Conservation (phyloP, 2,888 invertebrate genomes). For the Drosophila buzzatii region DNA sequence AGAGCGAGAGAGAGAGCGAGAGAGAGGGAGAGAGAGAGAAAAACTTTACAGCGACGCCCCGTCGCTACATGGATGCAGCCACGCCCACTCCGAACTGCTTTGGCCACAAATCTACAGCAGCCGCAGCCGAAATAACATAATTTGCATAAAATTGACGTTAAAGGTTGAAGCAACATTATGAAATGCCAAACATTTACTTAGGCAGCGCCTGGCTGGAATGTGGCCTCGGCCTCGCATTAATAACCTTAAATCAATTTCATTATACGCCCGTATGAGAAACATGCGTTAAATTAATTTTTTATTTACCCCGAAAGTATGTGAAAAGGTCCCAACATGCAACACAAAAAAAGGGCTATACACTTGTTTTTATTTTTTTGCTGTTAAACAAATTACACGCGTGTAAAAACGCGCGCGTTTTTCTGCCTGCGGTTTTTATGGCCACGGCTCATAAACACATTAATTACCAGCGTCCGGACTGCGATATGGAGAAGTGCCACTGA, state of each 20-base stretch:
- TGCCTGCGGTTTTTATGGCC: constrained; percentile 24
- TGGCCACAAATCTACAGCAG: constrained; percentile 46
- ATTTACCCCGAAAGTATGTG: constrained; percentile 61
- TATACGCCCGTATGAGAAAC: constrained; percentile 65
- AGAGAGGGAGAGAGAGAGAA: constrained; percentile 19
- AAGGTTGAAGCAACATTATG: constrained; percentile 82
- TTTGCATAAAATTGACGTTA: constrained; percentile 86
- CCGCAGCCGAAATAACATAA: constrained; percentile 78
- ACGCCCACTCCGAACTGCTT: constrained; percentile 48
- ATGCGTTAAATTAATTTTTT: constrained; percentile 83
- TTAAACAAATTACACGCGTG: constrained; percentile 74
- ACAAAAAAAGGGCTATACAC: constrained; percentile 70
- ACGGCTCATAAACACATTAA: constrained; percentile 70
- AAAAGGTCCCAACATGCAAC: constrained; percentile 26
- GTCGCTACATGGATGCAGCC: constrained; percentile 63
- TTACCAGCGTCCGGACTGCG: constrained; percentile 47
- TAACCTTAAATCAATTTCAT: constrained; percentile 83
- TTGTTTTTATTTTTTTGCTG: constrained; percentile 12
- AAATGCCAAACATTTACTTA: constrained; percentile 83
- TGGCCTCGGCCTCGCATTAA: constrained; percentile 66
- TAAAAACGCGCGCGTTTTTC: constrained; percentile 54
- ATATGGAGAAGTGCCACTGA: constrained; percentile 14
- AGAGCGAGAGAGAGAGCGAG: too few species aligned
- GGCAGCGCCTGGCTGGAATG: constrained; percentile 51
- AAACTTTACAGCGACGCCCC: constrained; percentile 72